Evolutionary conservation across 2,797 vertebrate genomes (phyloP), one percentile per base, ranked within the genome.

Genomic region (Parambassis ranga): DNA sequence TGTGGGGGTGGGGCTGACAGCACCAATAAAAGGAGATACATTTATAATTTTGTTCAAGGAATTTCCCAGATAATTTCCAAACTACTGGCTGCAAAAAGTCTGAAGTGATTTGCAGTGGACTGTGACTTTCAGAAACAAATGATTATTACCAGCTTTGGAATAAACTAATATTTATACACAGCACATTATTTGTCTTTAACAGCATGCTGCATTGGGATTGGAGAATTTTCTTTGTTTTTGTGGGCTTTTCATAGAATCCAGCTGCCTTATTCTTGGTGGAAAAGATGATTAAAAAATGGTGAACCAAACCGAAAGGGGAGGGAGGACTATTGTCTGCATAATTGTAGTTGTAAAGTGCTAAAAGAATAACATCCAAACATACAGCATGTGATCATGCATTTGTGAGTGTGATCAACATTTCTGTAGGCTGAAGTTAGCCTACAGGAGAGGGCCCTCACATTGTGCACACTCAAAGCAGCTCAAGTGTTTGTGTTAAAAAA

Each of bases 131-230:
- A 43, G 38, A 32, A n/a, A 32, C 14, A 53, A 58, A 52, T 32
- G 47, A 46, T 42, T 23, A 57, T 50, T 22, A 77, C 28, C 59
- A 58, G 22, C 58, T 75, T 47, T 55, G 16, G 15, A 39, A 39
- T 42, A 13, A 69, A 55, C 26, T 19, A n/a, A 73, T 63, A 58
- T 63, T 44, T 69, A 41, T 28, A 32, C n/a, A 42, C 42, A 62
- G n/a, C 16, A 50, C 10, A 42, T 32, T 15, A 38, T 63, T 62
- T 47, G 20, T 49, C 22, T 9, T 18, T 3, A 39, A 55, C 23
- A 59, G 13, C 27, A 32, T 20, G 7, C 24, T 13, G 20, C n/a
- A 39, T 13, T 64, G 10, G 8, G 37, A 31, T 32, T 62, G 7
- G 46, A 37, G 11, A 30, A 47, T 28, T 31, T 42, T 52, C 8